A percentile compares a stretch with the other conserved stretches of the same genome.
phyloP scores from a whole-genome alignment of 1,140 invertebrate species.

The Drosophila miranda region DNA sequence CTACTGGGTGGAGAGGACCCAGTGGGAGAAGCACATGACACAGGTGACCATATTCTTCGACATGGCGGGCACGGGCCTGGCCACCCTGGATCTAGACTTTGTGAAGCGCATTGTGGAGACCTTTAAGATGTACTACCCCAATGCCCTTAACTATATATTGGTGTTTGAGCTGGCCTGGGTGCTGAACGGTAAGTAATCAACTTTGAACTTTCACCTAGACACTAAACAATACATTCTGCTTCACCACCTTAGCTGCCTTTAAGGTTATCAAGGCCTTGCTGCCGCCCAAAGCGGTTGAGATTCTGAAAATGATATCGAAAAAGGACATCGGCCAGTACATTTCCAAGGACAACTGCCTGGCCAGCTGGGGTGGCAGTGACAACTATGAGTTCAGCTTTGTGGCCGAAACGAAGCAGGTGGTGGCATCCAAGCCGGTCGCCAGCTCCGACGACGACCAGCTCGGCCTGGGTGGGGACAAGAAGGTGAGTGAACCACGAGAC shows the following conservation, averaged over 20 bases:
- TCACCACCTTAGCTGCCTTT: conserved; percentile 89
- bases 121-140: conserved; percentile 95
- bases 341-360: conserved; percentile 88
- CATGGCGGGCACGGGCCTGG: conserved; percentile 91
- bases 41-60: conserved; percentile 94
- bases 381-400: conserved; percentile 89
- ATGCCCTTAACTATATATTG: conserved; percentile 94
- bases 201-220: conserved; percentile 4
- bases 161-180: conserved; percentile 98
- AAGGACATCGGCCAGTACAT: conserved; percentile 90
- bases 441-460: conserved; percentile 59
- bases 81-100: conserved; percentile 94
- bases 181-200: conserved; percentile 87
- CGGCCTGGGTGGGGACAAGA: conserved; percentile 46
- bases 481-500: conserved; percentile 49
- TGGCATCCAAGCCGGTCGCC: conserved; percentile 24
- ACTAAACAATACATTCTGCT: conserved; percentile 15
- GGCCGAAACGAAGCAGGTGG: conserved; percentile 81
- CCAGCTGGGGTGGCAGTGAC: conserved; percentile 93
- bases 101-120: conserved; percentile 92
- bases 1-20: conserved; percentile 94
- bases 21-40: conserved; percentile 90
- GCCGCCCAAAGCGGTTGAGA: conserved; percentile 93
- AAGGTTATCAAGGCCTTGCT: conserved; percentile 95
- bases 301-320: conserved; percentile 94